These are phyloP conservation scores for Oegoconia quadripuncta DNA, from an alignment of 2,888 invertebrate genomes.

Conservation along the genomic window DNA sequence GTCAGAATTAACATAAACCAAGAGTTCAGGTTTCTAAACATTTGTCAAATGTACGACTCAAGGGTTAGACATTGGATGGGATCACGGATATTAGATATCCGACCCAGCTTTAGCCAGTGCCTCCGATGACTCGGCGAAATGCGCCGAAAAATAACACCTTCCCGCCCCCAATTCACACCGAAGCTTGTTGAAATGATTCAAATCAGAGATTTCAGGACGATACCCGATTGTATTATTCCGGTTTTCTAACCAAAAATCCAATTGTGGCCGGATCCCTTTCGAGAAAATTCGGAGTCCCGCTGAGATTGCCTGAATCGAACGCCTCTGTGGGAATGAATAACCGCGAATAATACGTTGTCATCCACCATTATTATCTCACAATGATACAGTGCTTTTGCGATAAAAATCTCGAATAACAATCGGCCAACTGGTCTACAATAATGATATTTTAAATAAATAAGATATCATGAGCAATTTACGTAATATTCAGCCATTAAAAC, in stretches of 20 bases:
- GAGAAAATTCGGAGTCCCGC: constrained; percentile 68
- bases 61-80: too few species aligned
- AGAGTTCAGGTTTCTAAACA: too few species aligned
- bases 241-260: constrained; percentile 78
- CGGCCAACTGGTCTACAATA: constrained; percentile 47
- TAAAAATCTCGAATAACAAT: constrained; percentile 72
- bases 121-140: constrained; percentile 51
- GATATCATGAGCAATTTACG: constrained; percentile 54
- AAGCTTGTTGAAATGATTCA: constrained; percentile 73
- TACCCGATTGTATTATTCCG: constrained; percentile 78
- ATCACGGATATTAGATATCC: constrained; percentile 2
- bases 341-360: constrained; percentile 77
- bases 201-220: constrained; percentile 76
- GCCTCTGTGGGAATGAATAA: constrained; percentile 60
- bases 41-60: too few species aligned
- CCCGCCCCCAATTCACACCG: constrained; percentile 61
- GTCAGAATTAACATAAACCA: too few species aligned
- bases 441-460: constrained; percentile 64
- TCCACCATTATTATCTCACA: constrained; percentile 76
- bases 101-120: constrained; percentile 3
- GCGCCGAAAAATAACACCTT: constrained; percentile 53
- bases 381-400: constrained; percentile 75
- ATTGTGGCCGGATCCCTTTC: constrained; percentile 72
- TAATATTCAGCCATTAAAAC: constrained; percentile 58
- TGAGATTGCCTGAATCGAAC: constrained; percentile 72